Conservation (phyloP, 2,888 invertebrate genomes). For the Frankliniella intonsa region DNA sequence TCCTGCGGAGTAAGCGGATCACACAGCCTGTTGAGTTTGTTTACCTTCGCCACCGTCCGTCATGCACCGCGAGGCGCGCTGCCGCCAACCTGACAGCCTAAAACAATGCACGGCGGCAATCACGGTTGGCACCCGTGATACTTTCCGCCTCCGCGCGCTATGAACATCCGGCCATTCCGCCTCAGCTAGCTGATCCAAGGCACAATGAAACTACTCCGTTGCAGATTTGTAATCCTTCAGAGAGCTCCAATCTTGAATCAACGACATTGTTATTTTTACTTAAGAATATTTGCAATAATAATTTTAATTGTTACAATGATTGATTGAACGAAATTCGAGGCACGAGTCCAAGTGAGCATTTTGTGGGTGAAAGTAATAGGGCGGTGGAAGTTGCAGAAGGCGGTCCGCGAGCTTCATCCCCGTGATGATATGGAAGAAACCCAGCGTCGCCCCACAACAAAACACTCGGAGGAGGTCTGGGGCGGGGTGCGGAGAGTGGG, state of each 20-base stretch:
- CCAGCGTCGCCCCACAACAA: neutral
- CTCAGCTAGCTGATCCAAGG: no score
- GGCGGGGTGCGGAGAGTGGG: neutral
- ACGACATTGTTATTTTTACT: no score
- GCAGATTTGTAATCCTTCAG: no score
- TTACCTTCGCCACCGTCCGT: neutral
- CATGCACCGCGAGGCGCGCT: neutral
- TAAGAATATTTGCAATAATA: no score
- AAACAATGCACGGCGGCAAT: neutral
- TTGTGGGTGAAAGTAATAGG: neutral
- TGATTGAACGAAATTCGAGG: no score
- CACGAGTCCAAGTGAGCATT: no score
- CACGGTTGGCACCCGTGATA: neutral
- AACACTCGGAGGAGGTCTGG: neutral
- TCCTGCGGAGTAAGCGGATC: neutral
- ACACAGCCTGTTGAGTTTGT: neutral
- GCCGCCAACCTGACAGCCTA: constrained; percentile 2
- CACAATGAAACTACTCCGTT: no score
- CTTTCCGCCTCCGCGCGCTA: neutral
- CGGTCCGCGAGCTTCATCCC: neutral
- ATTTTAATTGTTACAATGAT: no score
- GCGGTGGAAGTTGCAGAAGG: neutral
- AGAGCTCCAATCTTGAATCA: no score
- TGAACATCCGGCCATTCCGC: no score
- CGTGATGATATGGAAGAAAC: neutral